Evolutionary conservation across 2,888 invertebrate species (phyloP).

Genomic region (Spodoptera exigua): DNA sequence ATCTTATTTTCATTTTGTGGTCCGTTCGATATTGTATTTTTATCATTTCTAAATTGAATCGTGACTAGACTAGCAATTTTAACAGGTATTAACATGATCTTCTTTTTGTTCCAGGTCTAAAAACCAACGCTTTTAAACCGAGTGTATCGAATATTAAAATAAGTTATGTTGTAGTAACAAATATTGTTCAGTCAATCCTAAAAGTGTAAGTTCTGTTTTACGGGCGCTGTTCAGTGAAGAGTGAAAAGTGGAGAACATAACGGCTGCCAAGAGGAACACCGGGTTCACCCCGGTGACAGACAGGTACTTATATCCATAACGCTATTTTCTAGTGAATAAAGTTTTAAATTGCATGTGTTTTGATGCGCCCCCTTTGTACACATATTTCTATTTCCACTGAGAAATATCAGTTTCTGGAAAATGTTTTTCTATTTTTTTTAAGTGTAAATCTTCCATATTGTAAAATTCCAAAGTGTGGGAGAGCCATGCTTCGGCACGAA

Average conservation of each 20-base stretch:
- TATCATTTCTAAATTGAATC: constrained; percentile 49
- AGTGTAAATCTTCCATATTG: no score
- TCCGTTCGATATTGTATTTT: constrained; percentile 46
- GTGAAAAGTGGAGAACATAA: constrained; percentile 82
- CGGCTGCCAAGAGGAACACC: constrained; percentile 73
- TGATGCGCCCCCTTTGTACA: no score
- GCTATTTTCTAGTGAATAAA: background rate
- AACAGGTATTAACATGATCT: constrained; percentile 17
- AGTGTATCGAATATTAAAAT: constrained; percentile 48
- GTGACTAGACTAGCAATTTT: constrained; percentile 30
- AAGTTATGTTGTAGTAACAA: constrained; percentile 37
- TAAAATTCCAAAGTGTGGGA: no score
- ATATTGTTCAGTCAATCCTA: constrained; percentile 38
- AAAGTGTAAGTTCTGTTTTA: constrained; percentile 54
- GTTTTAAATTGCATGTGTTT: no score
- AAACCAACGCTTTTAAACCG: constrained; percentile 55
- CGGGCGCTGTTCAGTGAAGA: constrained; percentile 62
- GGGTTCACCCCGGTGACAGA: constrained; percentile 83
- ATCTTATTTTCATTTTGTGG: constrained; percentile 59
- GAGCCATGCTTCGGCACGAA: no score
- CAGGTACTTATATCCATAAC: constrained; percentile 67
- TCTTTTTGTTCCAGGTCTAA: constrained; percentile 81
- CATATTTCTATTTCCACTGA: no score
- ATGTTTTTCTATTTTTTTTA: no score
- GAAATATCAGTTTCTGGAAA: no score